Evolutionary conservation across 1,140 invertebrate species (phyloP).

Genomic region (Dendrolimus kikuchii): DNA sequence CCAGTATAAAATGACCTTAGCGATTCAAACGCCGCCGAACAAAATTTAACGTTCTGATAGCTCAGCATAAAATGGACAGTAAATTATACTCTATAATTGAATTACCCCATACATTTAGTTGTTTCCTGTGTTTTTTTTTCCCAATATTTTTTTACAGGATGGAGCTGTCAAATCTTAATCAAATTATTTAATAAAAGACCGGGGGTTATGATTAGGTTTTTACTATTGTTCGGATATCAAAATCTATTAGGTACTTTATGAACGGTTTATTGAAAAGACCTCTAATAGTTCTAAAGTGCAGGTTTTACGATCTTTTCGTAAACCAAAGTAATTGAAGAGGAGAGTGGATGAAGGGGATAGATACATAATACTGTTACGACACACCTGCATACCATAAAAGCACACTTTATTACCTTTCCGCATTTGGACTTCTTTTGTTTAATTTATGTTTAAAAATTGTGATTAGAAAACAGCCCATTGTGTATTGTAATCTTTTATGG

Average conservation of each 20-base stretch:
- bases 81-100: conserved; percentile 40
- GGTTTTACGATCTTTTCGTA: too few relatives aligned
- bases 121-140: conserved; percentile 47
- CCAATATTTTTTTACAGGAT: conserved; percentile 44
- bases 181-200: conserved; percentile 54
- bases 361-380: too few relatives aligned
- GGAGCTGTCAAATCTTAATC: conserved; percentile 64
- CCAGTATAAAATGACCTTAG: conserved; percentile 24
- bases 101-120: conserved; percentile 45
- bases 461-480: too few relatives aligned
- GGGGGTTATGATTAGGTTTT: conserved; percentile 42
- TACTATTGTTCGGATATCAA: conserved; percentile 28
- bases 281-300: neutral
- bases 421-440: too few relatives aligned
- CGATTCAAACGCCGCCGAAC: too few relatives aligned
- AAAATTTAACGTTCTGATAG: neutral
- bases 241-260: neutral
- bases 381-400: too few relatives aligned
- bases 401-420: too few relatives aligned
- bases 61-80: conserved; percentile 20
- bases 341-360: too few relatives aligned
- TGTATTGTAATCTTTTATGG: too few relatives aligned
- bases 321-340: too few relatives aligned
- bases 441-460: too few relatives aligned
- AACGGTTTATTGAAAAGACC: neutral